A percentile compares a stretch with the other conserved stretches of the same genome.
Evolutionary conservation across 2,113 vertebrate species (phyloP).

Genomic region (Gavialis gangeticus): DNA sequence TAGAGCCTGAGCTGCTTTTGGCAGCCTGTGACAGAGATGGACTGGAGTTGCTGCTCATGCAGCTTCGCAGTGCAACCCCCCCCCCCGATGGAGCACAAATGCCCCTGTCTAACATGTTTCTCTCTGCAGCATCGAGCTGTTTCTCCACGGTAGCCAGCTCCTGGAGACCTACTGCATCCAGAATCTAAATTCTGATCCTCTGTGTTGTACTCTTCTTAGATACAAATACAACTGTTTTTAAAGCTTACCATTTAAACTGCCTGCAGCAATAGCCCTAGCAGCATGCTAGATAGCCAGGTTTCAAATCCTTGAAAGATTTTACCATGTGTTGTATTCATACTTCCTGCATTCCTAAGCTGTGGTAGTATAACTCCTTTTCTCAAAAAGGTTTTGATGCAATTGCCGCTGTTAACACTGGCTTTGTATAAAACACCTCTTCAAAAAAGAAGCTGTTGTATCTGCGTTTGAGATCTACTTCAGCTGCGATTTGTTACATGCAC

Average conservation of each 20-base stretch:
- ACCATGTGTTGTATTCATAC: not conserved
- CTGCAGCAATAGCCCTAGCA: not conserved
- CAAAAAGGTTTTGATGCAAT: not conserved
- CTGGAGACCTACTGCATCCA: not conserved
- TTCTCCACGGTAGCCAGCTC: not conserved
- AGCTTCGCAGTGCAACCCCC: not conserved
- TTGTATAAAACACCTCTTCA: slow-evolving; percentile 6
- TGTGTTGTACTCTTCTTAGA: not conserved
- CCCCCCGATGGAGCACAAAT: not conserved
- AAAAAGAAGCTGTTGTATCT: not conserved
- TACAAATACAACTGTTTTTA: not conserved
- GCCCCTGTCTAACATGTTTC: not conserved
- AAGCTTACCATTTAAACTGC: not conserved
- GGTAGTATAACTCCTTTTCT: not conserved
- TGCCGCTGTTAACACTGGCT: not conserved
- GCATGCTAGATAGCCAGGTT: not conserved
- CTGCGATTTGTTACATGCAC: not conserved
- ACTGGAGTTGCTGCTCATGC: not conserved
- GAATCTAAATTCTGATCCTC: not conserved
- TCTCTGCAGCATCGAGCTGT: not conserved
- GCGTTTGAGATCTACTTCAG: not conserved
- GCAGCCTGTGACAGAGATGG: not conserved
- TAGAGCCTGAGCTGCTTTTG: not conserved
- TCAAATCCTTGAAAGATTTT: not conserved
- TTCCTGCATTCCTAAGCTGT: not conserved